Base-by-base conservation (phyloP, 2,797 vertebrate species). In the Myotis planiceps region DNA sequence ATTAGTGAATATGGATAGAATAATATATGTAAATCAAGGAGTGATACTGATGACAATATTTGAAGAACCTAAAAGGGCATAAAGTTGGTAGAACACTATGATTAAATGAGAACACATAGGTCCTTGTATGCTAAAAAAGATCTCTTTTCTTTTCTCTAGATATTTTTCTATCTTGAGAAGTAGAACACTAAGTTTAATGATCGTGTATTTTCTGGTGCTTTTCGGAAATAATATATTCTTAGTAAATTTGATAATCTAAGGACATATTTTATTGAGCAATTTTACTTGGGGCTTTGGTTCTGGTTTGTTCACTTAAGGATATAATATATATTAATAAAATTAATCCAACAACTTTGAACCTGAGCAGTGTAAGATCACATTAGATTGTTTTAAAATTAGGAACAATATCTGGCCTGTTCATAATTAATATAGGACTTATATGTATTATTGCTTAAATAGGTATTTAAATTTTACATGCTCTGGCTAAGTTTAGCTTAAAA, bases 401-500 rank as follows among this genome's bases (percentile, higher is more conserved):
- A 88, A 96, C 18, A 90, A 82, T 94, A 85, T 90, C 90, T 84
- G 47, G 9, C 39, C 81, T 93, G 60, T 92, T 53, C 49, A 85
- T 89, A 94, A 87, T 97, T 91, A 92, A 93, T 93, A 88, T 2
- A 86, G 49, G 74, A 86, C 58, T 92, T 96, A 76, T 93, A 71
- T 92, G 37, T 89, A 90, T 96, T 95, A 90, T 95, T 95, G 32
- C 78, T 96, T 96, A 95, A 95, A 88, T 90, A 94, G 88, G 55
- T 96, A 58, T 88, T 96, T 93, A 95, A 53, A 71, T 72, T 92
- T 97, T 96, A 92, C 65, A 88, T 94, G 60, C 90, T 84, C 23
- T 96, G 94, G 97, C 29, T 97, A 95, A 92, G 96, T 97, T 97
- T 96, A 94, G 78, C 84, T 97, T 93, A 97, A 97, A 97, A 91